Percentiles rank a stretch among this genome's conserved stretches.
phyloP scores from a whole-genome alignment of 2,797 vertebrate species.

The Chiropotes sagulatus region DNA sequence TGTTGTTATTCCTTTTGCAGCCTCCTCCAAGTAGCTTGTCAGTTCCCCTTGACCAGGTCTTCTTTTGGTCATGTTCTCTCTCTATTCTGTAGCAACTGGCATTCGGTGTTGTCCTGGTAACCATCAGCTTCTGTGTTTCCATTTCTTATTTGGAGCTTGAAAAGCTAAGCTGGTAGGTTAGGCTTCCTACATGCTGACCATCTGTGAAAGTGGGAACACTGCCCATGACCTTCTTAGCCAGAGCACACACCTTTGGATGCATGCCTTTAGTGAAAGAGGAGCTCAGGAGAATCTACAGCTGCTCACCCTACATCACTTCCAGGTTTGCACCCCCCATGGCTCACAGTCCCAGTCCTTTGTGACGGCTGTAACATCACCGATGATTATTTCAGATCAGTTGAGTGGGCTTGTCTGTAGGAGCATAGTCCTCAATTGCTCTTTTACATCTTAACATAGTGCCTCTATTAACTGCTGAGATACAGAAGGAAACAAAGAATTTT shows the following conservation, averaged over 20 bases:
- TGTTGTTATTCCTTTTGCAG: neutral
- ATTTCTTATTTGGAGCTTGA: neutral
- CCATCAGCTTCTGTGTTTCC: neutral
- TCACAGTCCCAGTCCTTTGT: neutral
- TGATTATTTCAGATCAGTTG: neutral
- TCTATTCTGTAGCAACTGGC: neutral
- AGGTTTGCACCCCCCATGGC: neutral
- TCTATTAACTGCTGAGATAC: neutral
- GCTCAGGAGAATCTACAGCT: neutral
- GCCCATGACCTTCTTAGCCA: no score
- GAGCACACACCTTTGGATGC: fast-evolving
- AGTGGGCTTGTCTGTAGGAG: neutral
- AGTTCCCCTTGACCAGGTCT: neutral
- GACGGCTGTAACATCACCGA: neutral
- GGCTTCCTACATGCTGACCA: neutral
- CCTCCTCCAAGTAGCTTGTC: neutral
- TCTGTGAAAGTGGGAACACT: neutral
- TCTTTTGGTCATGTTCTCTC: neutral
- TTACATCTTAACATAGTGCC: neutral
- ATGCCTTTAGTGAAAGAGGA: neutral
- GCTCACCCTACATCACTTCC: neutral
- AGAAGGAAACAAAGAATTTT: neutral
- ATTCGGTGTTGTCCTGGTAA: neutral
- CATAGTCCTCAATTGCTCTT: neutral
- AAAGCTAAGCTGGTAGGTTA: neutral